Conservation (phyloP, 2,888 invertebrate genomes). For the Teleiodes luculella region DNA sequence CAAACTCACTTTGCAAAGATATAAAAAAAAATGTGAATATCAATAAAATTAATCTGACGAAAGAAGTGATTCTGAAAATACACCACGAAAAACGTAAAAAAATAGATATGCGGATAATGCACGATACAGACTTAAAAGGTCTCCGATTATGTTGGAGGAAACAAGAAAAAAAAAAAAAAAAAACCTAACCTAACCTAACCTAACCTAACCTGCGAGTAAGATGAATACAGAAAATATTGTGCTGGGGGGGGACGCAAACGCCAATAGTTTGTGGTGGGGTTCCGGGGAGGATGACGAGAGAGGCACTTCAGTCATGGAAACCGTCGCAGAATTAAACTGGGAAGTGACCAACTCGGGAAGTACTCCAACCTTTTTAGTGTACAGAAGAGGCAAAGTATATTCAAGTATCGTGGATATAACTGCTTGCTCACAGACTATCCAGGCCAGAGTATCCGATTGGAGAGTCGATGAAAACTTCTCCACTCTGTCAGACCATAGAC, state of each 20-base stretch:
- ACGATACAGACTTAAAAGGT: too few species aligned
- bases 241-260: slow-evolving; percentile 19
- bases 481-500: too few species aligned
- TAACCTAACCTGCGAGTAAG: slow-evolving; percentile 16
- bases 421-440: not conserved
- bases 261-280: slow-evolving; percentile 20
- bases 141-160: too few species aligned
- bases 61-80: too few species aligned
- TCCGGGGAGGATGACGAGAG: slow-evolving; percentile 1
- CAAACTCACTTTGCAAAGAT: too few species aligned
- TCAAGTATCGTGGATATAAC: not conserved
- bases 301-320: not conserved
- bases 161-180: too few species aligned
- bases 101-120: too few species aligned
- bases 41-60: too few species aligned
- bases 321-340: not conserved
- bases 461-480: too few species aligned
- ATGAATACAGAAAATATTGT: slow-evolving; percentile 7
- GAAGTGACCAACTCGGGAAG: not conserved
- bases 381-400: not conserved
- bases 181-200: slow-evolving; percentile 17
- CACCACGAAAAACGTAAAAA: too few species aligned
- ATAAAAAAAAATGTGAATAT: too few species aligned
- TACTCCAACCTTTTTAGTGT: not conserved
- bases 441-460: too few species aligned